phyloP scores from a whole-genome alignment of 2,888 invertebrate species.

The Dryobota labecula region DNA sequence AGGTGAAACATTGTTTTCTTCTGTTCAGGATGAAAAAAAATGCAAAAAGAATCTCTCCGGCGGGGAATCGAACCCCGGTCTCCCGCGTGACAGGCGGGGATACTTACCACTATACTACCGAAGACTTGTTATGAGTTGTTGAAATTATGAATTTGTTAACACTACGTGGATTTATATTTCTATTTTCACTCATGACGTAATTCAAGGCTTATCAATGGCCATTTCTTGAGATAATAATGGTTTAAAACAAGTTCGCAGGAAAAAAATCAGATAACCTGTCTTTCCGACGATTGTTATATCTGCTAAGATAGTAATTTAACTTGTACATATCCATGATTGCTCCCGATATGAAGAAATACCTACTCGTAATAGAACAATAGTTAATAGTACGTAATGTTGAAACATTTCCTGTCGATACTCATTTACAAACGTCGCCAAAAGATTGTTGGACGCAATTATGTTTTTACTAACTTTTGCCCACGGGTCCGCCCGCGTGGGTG shows the following conservation, averaged over 20 bases:
- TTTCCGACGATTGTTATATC: conserved; percentile 1
- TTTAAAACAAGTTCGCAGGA: neutral
- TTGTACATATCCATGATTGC: neutral
- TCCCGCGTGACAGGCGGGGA: conserved; percentile 91
- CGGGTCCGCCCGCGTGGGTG: too few relatives aligned
- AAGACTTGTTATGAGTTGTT: conserved; percentile 67
- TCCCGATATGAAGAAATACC: neutral
- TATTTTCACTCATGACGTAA: neutral
- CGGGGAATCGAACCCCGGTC: conserved; percentile 91
- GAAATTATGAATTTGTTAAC: neutral
- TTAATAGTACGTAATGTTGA: neutral
- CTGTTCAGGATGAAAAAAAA: neutral
- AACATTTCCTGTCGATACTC: neutral
- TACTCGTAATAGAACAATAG: too few relatives aligned
- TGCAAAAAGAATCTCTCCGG: conserved; percentile 80
- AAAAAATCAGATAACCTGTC: neutral
- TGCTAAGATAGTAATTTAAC: neutral
- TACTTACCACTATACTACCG: conserved; percentile 91
- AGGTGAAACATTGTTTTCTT: neutral
- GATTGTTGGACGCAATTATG: neutral
- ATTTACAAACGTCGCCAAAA: neutral
- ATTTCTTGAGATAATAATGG: conserved; percentile 7
- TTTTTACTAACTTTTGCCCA: too few relatives aligned
- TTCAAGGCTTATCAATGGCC: neutral
- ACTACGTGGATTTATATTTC: neutral